Percentiles rank a stretch among this genome's conserved stretches.
phyloP scores from a whole-genome alignment of 2,888 invertebrate genomes.

The Orchesella flavescens region DNA sequence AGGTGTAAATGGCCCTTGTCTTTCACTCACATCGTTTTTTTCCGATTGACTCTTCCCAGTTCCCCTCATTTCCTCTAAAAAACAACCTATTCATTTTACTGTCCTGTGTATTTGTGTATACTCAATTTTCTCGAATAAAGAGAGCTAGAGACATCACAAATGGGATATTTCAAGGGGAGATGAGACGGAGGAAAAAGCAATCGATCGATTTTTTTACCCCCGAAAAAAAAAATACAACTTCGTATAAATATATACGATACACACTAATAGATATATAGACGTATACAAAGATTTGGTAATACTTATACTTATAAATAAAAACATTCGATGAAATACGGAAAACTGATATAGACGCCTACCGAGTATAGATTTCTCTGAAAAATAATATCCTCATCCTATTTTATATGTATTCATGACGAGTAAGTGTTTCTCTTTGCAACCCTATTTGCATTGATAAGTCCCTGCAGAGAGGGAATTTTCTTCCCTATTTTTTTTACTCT shows the following conservation, averaged over 20 bases:
- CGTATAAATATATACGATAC: not conserved
- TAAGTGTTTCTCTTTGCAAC: not conserved
- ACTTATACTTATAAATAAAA: not conserved
- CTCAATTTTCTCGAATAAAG: constrained; percentile 10
- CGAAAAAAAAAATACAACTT: not conserved
- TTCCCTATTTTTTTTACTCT: not conserved
- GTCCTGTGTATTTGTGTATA: not conserved
- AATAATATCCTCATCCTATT: too few species aligned
- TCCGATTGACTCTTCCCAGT: constrained; percentile 61
- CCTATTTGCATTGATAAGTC: constrained; percentile 20
- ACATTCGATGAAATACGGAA: not conserved
- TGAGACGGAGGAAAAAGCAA: not conserved
- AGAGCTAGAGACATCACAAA: constrained; percentile 9
- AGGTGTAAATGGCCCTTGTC: constrained; percentile 70
- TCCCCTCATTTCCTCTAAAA: constrained; percentile 59
- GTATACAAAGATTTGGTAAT: not conserved
- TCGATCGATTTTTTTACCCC: constrained; percentile 22
- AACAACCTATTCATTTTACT: constrained; percentile 52
- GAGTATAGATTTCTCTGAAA: too few species aligned
- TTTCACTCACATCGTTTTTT: constrained; percentile 59
- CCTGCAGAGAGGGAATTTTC: constrained; percentile 4
- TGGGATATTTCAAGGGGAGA: constrained; percentile 1
- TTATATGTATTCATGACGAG: not conserved
- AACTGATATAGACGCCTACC: not conserved
- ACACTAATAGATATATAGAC: not conserved